Conservation (phyloP, 2,888 invertebrate genomes). For the Slavum lentiscoides region DNA sequence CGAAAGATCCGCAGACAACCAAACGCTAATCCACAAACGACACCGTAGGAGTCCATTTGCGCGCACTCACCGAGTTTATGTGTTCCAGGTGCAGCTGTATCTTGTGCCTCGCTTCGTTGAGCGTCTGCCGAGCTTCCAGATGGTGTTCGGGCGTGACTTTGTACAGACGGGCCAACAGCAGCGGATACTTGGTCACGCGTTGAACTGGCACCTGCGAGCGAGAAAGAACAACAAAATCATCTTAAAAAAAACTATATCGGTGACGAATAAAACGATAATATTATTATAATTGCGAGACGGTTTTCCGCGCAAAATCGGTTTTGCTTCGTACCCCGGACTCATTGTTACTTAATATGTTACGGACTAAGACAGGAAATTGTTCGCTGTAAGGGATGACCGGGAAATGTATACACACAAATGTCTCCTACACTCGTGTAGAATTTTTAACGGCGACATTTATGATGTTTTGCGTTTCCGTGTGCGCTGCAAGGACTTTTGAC, state of each 20-base stretch:
- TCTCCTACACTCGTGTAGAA: too few species aligned
- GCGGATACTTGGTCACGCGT: conserved; percentile 93
- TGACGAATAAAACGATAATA: too few species aligned
- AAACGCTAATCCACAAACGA: not conserved
- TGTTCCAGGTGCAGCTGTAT: conserved; percentile 91
- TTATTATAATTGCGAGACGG: too few species aligned
- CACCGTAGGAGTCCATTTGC: not conserved
- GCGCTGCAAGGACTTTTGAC: too few species aligned
- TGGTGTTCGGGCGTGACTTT: conserved; percentile 87
- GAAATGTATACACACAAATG: too few species aligned
- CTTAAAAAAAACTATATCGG: too few species aligned
- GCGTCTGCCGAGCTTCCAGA: conserved; percentile 77
- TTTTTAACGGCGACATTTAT: too few species aligned
- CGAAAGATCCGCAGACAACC: not conserved
- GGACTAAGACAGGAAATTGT: too few species aligned
- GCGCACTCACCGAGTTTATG: conserved; percentile 76
- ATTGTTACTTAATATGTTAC: too few species aligned
- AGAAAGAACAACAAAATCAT: not conserved
- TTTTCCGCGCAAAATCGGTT: not conserved
- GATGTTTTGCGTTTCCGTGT: too few species aligned
- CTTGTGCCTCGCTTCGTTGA: conserved; percentile 86
- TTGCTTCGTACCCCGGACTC: too few species aligned
- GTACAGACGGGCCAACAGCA: conserved; percentile 83
- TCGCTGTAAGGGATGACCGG: too few species aligned
- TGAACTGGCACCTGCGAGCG: conserved; percentile 83